phyloP scores from a whole-genome alignment of 2,888 invertebrate species.

The Cephus nigrinus region DNA sequence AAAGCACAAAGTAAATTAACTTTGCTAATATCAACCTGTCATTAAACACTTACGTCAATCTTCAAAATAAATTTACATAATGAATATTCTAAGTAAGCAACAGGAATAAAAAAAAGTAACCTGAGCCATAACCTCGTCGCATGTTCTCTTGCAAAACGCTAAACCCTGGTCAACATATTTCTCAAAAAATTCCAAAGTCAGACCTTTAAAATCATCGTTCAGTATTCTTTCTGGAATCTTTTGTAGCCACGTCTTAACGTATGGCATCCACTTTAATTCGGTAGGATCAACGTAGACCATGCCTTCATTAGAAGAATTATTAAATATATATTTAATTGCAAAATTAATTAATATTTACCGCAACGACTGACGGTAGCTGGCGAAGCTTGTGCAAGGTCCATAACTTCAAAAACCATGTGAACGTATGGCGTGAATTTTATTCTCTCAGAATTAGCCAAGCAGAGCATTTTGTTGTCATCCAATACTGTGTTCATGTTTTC shows the following conservation, averaged over 20 bases:
- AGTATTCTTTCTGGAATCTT: constrained; percentile 69
- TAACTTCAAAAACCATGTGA: constrained; percentile 87
- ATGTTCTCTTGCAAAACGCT: constrained; percentile 75
- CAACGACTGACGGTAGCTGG: constrained; percentile 87
- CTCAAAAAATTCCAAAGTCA: constrained; percentile 75
- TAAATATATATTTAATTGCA: constrained; percentile 62
- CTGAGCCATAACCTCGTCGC: constrained; percentile 80
- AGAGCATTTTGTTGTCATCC: constrained; percentile 94
- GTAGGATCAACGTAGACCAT: constrained; percentile 93
- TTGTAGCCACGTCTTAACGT: constrained; percentile 81
- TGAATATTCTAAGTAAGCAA: not conserved
- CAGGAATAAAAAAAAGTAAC: constrained; percentile 60
- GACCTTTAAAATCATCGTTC: constrained; percentile 72
- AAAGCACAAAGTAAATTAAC: constrained; percentile 80
- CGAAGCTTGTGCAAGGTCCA: constrained; percentile 87
- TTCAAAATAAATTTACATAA: constrained; percentile 6
- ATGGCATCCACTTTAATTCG: constrained; percentile 85
- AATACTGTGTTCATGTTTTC: constrained; percentile 94
- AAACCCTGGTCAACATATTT: constrained; percentile 77
- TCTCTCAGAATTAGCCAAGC: constrained; percentile 89
- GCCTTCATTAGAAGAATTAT: constrained; percentile 67
- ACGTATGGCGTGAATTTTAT: constrained; percentile 90
- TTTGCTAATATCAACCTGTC: constrained; percentile 85
- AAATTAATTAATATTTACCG: constrained; percentile 36
- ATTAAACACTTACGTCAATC: constrained; percentile 16